phyloP scores from a whole-genome alignment of 2,888 invertebrate species.

The Oxytorus armatus region DNA sequence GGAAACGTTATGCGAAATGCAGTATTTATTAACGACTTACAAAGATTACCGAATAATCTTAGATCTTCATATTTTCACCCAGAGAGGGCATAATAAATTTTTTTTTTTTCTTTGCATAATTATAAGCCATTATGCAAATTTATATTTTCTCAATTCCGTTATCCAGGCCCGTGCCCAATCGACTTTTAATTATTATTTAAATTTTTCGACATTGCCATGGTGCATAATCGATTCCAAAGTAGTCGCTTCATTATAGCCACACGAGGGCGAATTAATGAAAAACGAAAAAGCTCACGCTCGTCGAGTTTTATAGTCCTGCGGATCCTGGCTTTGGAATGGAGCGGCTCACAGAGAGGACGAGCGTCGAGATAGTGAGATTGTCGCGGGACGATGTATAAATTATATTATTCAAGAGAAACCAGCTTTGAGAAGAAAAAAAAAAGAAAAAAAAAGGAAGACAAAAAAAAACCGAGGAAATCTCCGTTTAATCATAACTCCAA shows the following conservation, averaged over 20 bases:
- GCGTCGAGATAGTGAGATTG: conserved; percentile 34
- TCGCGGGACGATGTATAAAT: conserved; percentile 19
- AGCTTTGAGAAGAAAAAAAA: conserved; percentile 16
- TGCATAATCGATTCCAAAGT: conserved; percentile 63
- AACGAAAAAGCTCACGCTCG: conserved; percentile 13
- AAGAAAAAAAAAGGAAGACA: background rate
- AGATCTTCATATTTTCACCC: conserved; percentile 34
- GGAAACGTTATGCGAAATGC: conserved; percentile 52
- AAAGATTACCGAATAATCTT: conserved; percentile 62
- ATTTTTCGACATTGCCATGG: conserved; percentile 44
- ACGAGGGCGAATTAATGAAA: background rate
- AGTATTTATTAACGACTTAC: conserved; percentile 67
- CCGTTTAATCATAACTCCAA: conserved; percentile 40
- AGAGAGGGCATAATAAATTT: background rate
- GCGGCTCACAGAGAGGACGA: background rate
- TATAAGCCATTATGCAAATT: background rate
- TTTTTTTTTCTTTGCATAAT: background rate
- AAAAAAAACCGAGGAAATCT: conserved; percentile 14
- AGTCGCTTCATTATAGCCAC: conserved; percentile 48
- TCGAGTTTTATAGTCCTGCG: conserved; percentile 29
- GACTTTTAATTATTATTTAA: conserved; percentile 31
- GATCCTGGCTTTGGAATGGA: conserved; percentile 31
- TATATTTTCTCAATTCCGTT: conserved; percentile 13
- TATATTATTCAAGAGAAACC: conserved; percentile 32
- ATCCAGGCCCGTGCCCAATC: no score